A percentile compares a stretch with the other conserved stretches of the same genome.
These are phyloP conservation scores for Prionailurus viverrinus DNA, from an alignment of 2,113 vertebrate species.

Conservation along the genomic window DNA sequence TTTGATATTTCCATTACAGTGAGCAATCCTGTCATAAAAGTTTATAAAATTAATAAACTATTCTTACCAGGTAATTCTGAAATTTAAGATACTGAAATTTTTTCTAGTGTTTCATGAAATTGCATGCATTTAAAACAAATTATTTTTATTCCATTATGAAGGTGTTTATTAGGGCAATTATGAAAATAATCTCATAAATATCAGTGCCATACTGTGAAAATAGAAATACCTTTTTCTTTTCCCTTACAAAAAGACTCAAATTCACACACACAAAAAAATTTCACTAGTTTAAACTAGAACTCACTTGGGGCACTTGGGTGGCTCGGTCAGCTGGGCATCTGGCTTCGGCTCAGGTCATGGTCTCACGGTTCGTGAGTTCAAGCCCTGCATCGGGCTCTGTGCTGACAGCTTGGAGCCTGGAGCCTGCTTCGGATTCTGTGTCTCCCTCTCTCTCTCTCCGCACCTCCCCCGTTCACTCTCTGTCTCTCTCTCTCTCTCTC, in stretches of 20 bases:
- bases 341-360: too few species aligned
- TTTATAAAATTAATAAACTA: background rate
- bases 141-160: background rate
- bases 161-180: background rate
- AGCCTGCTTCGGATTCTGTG: too few species aligned
- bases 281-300: background rate
- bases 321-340: too few species aligned
- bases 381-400: too few species aligned
- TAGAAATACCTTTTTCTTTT: background rate
- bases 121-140: background rate
- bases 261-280: background rate
- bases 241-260: background rate
- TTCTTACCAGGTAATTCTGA: background rate
- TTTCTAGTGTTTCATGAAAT: conserved; percentile 6
- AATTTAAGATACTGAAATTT: background rate
- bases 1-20: background rate
- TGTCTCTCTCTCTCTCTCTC: too few species aligned
- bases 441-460: too few species aligned
- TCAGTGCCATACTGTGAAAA: background rate
- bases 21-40: background rate
- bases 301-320: too few species aligned
- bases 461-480: too few species aligned
- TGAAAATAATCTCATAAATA: conserved; percentile 3
- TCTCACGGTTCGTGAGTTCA: too few species aligned
- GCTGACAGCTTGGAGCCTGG: too few species aligned